Percentiles rank a stretch among this genome's conserved stretches.
Conservation (phyloP, 2,797 vertebrate genomes). For the Aeoliscus strigatus region DNA sequence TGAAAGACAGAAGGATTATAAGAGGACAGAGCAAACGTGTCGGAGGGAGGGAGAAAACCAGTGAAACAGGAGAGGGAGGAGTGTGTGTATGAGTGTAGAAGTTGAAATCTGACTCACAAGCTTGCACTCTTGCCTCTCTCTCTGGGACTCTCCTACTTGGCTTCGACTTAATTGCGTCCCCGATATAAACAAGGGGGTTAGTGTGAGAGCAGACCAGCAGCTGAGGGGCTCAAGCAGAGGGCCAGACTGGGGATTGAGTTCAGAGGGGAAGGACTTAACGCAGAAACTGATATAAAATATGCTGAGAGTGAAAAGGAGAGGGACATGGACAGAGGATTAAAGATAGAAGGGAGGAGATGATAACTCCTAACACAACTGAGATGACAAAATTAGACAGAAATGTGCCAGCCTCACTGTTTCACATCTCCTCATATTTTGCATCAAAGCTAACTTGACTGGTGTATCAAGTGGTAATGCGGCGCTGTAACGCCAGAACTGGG, state of each 20-base stretch:
- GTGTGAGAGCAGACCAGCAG: slow-evolving; percentile 86
- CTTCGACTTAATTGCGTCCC: slow-evolving; percentile 82
- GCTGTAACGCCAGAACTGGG: slow-evolving; percentile 50
- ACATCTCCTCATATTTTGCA: slow-evolving; percentile 38
- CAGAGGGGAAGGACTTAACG: slow-evolving; percentile 73
- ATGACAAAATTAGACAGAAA: slow-evolving; percentile 51
- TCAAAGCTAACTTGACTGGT: slow-evolving; percentile 37
- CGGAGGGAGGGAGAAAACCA: slow-evolving; percentile 48
- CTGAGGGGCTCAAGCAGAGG: slow-evolving; percentile 82
- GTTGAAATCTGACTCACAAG: slow-evolving; percentile 81
- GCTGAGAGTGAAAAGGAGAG: slow-evolving; percentile 55
- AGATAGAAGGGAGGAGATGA: slow-evolving; percentile 38
- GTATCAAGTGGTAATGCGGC: slow-evolving; percentile 48
- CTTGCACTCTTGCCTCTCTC: slow-evolving; percentile 89
- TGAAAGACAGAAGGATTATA: too few species aligned
- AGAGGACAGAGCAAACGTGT: slow-evolving; percentile 10
- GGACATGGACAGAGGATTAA: slow-evolving; percentile 51
- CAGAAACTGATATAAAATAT: slow-evolving; percentile 73
- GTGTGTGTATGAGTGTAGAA: slow-evolving; percentile 48
- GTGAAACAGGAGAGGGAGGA: slow-evolving; percentile 50
- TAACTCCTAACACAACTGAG: slow-evolving; percentile 24
- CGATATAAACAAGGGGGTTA: slow-evolving; percentile 92
- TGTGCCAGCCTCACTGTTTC: slow-evolving; percentile 19
- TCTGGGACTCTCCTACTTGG: slow-evolving; percentile 86
- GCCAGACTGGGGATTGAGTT: slow-evolving; percentile 78